phyloP scores from a whole-genome alignment of 2,888 invertebrate species.

The Galeopsomyia nigrocyanea region DNA sequence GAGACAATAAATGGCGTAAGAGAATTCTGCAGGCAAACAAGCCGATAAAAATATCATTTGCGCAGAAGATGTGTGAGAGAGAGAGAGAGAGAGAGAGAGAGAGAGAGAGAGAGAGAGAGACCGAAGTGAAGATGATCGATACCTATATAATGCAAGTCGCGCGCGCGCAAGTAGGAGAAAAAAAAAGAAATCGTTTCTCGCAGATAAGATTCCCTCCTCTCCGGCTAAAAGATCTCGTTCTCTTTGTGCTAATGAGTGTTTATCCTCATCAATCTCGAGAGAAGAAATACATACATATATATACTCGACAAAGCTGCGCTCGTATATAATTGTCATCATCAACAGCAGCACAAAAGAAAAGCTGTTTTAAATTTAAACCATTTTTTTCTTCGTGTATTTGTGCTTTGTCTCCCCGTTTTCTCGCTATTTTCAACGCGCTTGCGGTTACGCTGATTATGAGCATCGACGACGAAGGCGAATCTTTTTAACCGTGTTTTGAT shows the following conservation, averaged over 20 bases:
- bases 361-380: constrained; percentile 11
- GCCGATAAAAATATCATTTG: too few species aligned
- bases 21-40: too few species aligned
- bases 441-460: not conserved
- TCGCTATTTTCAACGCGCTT: not conserved
- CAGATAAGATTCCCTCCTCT: not conserved
- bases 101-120: too few species aligned
- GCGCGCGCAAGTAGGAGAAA: constrained; percentile 4
- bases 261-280: not conserved
- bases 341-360: not conserved
- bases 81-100: too few species aligned
- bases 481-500: too few species aligned
- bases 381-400: not conserved
- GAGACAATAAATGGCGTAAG: too few species aligned
- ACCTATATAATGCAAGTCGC: too few species aligned
- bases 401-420: not conserved
- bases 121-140: too few species aligned
- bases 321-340: not conserved
- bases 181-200: not conserved
- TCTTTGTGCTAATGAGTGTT: not conserved
- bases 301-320: not conserved
- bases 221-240: not conserved
- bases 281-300: not conserved
- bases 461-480: too few species aligned
- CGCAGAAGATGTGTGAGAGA: too few species aligned